Conservation (phyloP, 2,888 invertebrate genomes). For the Eupithecia subfuscata region DNA sequence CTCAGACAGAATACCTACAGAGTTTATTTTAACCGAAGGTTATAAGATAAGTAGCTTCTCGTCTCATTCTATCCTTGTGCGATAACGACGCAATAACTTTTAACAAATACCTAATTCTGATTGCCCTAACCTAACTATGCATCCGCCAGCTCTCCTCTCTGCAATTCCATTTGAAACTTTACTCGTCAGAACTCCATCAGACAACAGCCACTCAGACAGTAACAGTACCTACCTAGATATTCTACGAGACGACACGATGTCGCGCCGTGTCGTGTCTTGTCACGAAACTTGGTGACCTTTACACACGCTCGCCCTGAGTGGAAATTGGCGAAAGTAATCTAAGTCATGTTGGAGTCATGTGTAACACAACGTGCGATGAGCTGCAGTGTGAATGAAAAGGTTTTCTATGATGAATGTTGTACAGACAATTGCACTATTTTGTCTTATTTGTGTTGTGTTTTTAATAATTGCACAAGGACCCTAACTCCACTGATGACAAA, state of each 20-base stretch:
- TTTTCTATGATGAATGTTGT: too few species aligned
- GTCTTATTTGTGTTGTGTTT: too few species aligned
- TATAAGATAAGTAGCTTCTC: background rate
- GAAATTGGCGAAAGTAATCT: background rate
- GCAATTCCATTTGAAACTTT: slow-evolving; percentile 34
- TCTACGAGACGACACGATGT: background rate
- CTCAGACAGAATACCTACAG: background rate
- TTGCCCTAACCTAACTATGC: background rate
- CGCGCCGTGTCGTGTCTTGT: background rate
- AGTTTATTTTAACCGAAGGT: background rate
- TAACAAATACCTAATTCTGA: background rate
- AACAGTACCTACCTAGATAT: background rate
- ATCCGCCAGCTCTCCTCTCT: background rate
- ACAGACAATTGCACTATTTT: too few species aligned
- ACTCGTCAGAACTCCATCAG: slow-evolving; percentile 35
- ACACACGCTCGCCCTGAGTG: background rate
- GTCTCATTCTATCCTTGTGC: background rate
- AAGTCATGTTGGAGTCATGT: background rate
- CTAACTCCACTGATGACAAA: too few species aligned
- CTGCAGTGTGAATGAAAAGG: too few species aligned
- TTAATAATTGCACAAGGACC: too few species aligned
- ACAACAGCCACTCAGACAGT: slow-evolving; percentile 24
- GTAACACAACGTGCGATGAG: too few species aligned
- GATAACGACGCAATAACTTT: background rate
- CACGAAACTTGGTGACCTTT: background rate